These are phyloP conservation scores for Pteronura brasiliensis DNA, from an alignment of 2,113 vertebrate species.

Conservation along the genomic window DNA sequence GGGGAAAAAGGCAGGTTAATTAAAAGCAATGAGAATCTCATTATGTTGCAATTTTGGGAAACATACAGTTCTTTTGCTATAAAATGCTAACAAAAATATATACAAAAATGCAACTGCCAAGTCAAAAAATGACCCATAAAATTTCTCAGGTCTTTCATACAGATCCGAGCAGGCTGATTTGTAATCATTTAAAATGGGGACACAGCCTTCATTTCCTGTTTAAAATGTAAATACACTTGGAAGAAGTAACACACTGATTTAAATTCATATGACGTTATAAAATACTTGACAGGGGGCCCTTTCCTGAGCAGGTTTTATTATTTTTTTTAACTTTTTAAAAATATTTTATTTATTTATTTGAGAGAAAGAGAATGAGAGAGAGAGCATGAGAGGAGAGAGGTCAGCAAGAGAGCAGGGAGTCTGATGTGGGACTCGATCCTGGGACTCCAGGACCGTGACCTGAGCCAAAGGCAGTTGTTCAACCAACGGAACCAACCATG, in stretches of 20 bases:
- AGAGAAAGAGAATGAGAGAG: too few species aligned
- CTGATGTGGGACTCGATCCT: too few species aligned
- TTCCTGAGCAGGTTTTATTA: not conserved
- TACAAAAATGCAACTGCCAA: not conserved
- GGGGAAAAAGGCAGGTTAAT: slow-evolving; percentile 53
- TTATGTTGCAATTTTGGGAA: slow-evolving; percentile 22
- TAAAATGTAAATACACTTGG: slow-evolving; percentile 20
- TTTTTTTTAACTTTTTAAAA: too few species aligned
- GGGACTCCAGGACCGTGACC: too few species aligned
- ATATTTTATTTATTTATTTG: too few species aligned
- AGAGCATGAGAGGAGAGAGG: too few species aligned
- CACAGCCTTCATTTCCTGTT: not conserved
- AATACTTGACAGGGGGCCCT: not conserved
- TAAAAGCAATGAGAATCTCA: slow-evolving; percentile 47
- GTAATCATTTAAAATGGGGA: slow-evolving; percentile 34
- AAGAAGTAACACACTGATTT: not conserved
- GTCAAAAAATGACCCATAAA: not conserved
- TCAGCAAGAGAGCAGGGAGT: too few species aligned
- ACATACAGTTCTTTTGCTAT: slow-evolving; percentile 44
- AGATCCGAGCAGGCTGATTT: not conserved
- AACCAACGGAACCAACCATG: too few species aligned
- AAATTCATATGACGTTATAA: not conserved
- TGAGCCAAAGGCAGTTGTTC: too few species aligned
- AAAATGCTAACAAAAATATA: slow-evolving; percentile 38
- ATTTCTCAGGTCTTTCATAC: not conserved